Percentiles rank a stretch among this genome's conserved stretches.
Conservation (phyloP, 2,888 invertebrate species). For the Litoditis marina region DNA sequence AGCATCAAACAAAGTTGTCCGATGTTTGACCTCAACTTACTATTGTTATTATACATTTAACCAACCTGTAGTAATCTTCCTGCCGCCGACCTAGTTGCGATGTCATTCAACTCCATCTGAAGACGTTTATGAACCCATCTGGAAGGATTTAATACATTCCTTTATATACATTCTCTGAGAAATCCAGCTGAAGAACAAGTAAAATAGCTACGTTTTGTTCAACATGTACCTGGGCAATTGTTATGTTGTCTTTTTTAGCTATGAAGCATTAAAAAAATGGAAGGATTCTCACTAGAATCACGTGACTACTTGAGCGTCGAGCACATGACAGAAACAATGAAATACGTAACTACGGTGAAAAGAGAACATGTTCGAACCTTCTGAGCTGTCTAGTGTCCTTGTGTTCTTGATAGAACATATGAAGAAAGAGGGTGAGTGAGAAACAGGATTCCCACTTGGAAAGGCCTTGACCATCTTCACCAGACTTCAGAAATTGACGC, state of each 20-base stretch:
- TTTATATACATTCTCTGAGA: too few relatives aligned
- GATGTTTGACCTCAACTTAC: too few relatives aligned
- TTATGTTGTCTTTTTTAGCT: neutral
- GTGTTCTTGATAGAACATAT: constrained; percentile 59
- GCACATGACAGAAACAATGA: too few relatives aligned
- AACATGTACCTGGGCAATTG: neutral
- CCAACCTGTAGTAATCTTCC: constrained; percentile 49
- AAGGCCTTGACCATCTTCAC: constrained; percentile 53
- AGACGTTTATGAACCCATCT: constrained; percentile 60
- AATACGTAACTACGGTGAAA: constrained; percentile 5
- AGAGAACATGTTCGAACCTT: constrained; percentile 35
- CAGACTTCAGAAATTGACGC: constrained; percentile 47
- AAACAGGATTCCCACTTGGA: constrained; percentile 47
- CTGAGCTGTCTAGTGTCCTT: constrained; percentile 55
- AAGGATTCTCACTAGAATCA: too few relatives aligned
- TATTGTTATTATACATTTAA: neutral
- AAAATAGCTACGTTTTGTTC: too few relatives aligned
- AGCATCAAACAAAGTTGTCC: too few relatives aligned
- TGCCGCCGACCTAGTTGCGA: constrained; percentile 53
- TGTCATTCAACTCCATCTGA: constrained; percentile 60
- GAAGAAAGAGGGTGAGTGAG: constrained; percentile 43
- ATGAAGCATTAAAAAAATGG: neutral
- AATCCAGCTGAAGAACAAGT: too few relatives aligned
- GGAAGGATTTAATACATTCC: constrained; percentile 1
- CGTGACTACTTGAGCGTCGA: too few relatives aligned